Conservation (phyloP, 2,888 invertebrate genomes). For the Rutpela maculata region DNA sequence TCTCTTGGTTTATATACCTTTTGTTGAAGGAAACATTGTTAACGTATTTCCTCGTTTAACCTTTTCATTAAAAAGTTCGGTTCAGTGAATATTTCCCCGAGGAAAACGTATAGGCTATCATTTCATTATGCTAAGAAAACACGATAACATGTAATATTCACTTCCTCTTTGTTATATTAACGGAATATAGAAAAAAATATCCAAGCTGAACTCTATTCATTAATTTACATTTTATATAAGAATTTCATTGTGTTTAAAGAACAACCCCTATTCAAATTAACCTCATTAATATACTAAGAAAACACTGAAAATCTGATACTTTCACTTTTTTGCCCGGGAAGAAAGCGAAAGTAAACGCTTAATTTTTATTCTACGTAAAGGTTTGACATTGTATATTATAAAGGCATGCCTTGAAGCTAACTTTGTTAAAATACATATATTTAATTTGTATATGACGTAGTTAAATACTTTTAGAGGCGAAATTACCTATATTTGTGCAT, state of each 20-base stretch:
- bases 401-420: too few species aligned
- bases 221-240: conserved; percentile 13
- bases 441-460: too few species aligned
- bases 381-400: not conserved
- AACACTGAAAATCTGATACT: not conserved
- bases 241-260: not conserved
- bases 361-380: not conserved
- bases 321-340: not conserved
- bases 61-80: conserved; percentile 13
- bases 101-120: conserved; percentile 8
- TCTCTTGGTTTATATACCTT: conserved; percentile 8
- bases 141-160: conserved; percentile 4
- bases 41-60: conserved; percentile 8
- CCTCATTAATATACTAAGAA: not conserved
- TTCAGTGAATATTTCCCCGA: not conserved
- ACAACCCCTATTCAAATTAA: conserved; percentile 1
- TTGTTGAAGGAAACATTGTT: conserved; percentile 15
- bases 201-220: not conserved
- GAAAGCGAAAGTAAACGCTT: not conserved
- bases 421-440: too few species aligned
- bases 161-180: not conserved
- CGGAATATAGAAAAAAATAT: not conserved
- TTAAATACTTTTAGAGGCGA: too few species aligned
- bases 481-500: too few species aligned
- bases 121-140: conserved; percentile 9